These are phyloP conservation scores for Mormyrus hasselquistii DNA, from an alignment of 2,797 vertebrate genomes.

Conservation along the genomic window DNA sequence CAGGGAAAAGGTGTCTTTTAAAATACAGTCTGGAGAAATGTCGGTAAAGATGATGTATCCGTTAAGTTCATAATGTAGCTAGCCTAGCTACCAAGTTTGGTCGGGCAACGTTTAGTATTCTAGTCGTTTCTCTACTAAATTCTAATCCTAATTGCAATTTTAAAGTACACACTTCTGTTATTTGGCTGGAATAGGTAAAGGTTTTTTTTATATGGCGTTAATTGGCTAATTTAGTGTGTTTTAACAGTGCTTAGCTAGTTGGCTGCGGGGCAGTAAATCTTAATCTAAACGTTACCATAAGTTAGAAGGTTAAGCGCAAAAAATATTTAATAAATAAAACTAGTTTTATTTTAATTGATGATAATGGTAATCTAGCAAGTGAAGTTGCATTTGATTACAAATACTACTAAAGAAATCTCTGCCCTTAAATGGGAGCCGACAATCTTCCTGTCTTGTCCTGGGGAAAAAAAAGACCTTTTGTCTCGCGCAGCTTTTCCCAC, in stretches of 20 bases:
- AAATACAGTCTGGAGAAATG: not conserved
- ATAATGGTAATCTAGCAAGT: not conserved
- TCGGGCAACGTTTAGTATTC: not conserved
- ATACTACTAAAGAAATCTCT: not conserved
- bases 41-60: not conserved
- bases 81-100: not conserved
- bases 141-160: not conserved
- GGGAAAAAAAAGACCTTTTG: not conserved
- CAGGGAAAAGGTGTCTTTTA: not conserved
- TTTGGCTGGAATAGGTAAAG: not conserved
- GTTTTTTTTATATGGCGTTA: not conserved
- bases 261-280: not conserved
- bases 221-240: not conserved
- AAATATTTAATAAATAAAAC: not conserved
- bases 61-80: not conserved
- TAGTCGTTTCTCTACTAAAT: not conserved
- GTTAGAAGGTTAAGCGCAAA: not conserved
- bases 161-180: not conserved
- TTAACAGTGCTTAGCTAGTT: not conserved
- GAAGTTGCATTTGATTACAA: not conserved
- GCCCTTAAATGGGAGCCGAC: not conserved
- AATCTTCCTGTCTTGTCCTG: not conserved
- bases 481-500: not conserved
- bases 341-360: not conserved
- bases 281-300: not conserved